These are phyloP conservation scores for Sclerurus mexicanus DNA, from an alignment of 2,113 vertebrate species.

Conservation along the genomic window DNA sequence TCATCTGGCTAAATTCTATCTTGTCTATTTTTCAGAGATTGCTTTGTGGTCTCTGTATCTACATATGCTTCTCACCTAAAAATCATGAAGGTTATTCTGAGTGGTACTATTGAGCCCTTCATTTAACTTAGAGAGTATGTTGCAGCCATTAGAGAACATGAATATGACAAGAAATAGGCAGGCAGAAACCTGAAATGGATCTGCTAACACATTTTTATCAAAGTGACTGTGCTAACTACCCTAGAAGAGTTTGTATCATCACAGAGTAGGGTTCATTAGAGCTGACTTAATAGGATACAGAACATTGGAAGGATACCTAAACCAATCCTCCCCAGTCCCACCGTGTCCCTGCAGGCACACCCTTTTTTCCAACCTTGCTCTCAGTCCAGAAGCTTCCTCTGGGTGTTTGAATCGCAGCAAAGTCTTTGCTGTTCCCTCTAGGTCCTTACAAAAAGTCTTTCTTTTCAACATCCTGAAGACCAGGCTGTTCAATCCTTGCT, in stretches of 20 bases:
- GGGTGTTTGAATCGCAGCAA: not conserved
- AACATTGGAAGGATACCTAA: not conserved
- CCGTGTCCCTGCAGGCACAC: not conserved
- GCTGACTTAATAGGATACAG: not conserved
- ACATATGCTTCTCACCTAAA: not conserved
- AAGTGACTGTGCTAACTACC: not conserved
- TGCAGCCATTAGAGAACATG: not conserved
- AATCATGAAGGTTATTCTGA: not conserved
- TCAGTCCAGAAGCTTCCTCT: slow-evolving; percentile 14
- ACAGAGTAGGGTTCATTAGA: not conserved
- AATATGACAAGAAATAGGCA: not conserved
- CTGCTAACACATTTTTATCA: not conserved
- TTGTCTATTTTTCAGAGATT: not conserved
- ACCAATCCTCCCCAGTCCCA: not conserved
- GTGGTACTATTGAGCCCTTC: not conserved
- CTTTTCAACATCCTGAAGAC: not conserved
- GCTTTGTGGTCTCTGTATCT: not conserved
- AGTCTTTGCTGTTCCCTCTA: not conserved
- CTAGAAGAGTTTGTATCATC: not conserved
- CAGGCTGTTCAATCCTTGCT: not conserved
- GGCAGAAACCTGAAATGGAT: not conserved
- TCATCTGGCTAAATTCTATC: not conserved
- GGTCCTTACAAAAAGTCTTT: not conserved
- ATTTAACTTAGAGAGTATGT: not conserved
- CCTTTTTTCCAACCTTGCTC: not conserved